phyloP scores from a whole-genome alignment of 2,797 vertebrate genomes.

The Ficedula albicollis region DNA sequence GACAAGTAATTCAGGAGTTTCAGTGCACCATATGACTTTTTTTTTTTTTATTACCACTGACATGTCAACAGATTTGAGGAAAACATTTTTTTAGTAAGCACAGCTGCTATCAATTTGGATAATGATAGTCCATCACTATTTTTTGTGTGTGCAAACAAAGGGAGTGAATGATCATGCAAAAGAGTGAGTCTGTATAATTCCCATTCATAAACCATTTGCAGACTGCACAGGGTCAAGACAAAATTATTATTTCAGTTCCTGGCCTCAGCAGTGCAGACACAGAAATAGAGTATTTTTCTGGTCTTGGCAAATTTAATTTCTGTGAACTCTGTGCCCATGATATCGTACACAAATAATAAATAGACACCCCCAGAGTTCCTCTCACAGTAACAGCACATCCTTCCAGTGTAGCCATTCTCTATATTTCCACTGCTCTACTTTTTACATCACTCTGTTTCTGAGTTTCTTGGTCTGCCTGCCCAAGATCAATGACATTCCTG shows the following conservation, averaged over 20 bases:
- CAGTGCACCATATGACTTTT: slow-evolving; percentile 36
- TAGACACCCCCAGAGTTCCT: neutral
- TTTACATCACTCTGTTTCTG: neutral
- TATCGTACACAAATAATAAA: slow-evolving; percentile 27
- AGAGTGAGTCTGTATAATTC: slow-evolving; percentile 48
- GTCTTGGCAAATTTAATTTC: slow-evolving; percentile 60
- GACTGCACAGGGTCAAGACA: slow-evolving; percentile 40
- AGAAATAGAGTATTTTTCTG: slow-evolving; percentile 34
- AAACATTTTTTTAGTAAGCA: slow-evolving; percentile 73
- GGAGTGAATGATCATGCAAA: slow-evolving; percentile 58
- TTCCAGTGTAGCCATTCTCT: neutral
- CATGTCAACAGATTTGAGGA: slow-evolving; percentile 71
- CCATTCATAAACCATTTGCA: slow-evolving; percentile 59
- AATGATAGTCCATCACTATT: slow-evolving; percentile 76
- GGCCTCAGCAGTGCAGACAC: slow-evolving; percentile 24
- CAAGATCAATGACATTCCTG: slow-evolving; percentile 27
- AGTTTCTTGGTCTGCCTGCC: neutral
- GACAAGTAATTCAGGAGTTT: slow-evolving; percentile 55
- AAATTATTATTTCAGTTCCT: slow-evolving; percentile 64
- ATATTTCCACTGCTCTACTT: neutral
- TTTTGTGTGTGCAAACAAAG: slow-evolving; percentile 76
- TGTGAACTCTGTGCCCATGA: slow-evolving; percentile 20
- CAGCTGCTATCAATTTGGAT: slow-evolving; percentile 80
- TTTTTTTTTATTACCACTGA: slow-evolving; percentile 59
- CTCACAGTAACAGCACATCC: neutral